phyloP scores from a whole-genome alignment of 2,113 vertebrate species.

The Festucalex cinctus region DNA sequence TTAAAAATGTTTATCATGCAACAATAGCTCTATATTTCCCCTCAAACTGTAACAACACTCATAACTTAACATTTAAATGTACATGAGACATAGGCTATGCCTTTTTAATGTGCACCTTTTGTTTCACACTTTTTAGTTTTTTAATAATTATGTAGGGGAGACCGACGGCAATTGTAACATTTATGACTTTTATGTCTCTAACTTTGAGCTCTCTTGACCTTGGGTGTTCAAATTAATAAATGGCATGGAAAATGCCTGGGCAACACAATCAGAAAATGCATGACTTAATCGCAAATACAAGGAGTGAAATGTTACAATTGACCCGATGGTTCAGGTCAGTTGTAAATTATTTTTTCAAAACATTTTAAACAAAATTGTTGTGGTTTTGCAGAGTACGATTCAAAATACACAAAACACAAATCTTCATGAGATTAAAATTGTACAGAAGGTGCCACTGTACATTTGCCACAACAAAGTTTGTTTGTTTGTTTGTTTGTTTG shows the following conservation, averaged over 20 bases:
- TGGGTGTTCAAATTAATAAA: too few relatives aligned
- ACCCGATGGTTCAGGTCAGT: too few relatives aligned
- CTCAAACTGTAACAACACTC: not conserved
- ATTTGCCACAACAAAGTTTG: not conserved
- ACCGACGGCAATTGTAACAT: too few relatives aligned
- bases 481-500: too few relatives aligned
- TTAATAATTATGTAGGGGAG: not conserved
- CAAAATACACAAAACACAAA: not conserved
- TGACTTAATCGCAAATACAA: not conserved
- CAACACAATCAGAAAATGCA: not conserved
- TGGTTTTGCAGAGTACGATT: not conserved
- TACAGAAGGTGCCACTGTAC: not conserved
- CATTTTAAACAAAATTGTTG: not conserved
- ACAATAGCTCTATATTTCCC: not conserved
- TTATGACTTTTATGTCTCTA: not conserved
- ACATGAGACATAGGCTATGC: not conserved
- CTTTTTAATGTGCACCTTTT: slow-evolving; percentile 41
- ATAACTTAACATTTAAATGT: not conserved
- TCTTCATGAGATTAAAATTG: not conserved
- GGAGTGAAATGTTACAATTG: too few relatives aligned
- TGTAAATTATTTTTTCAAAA: not conserved
- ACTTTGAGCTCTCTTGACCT: not conserved
- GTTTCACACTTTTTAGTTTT: slow-evolving; percentile 11
- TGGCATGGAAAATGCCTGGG: too few relatives aligned
- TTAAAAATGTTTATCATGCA: not conserved